Conservation (phyloP, 2,888 invertebrate genomes). For the Tillus elongatus region DNA sequence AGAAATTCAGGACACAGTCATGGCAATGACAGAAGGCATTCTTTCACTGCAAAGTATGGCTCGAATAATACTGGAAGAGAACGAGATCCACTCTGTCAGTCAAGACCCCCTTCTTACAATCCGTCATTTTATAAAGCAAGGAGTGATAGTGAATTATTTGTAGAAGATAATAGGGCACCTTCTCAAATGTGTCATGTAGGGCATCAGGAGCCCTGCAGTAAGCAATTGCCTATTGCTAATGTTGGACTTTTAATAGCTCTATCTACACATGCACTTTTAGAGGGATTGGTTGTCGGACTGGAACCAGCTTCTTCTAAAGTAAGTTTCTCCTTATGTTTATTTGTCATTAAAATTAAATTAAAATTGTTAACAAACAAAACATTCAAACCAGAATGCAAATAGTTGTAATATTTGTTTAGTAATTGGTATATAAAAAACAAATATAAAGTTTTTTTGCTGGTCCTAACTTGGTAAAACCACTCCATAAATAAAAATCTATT, state of each 20-base stretch:
- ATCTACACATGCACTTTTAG: slow-evolving; percentile 68
- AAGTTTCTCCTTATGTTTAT: slow-evolving; percentile 14
- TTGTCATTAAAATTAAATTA: slow-evolving; percentile 6
- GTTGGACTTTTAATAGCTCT: slow-evolving; percentile 63
- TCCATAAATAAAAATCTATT: too few relatives aligned
- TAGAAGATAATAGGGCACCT: slow-evolving; percentile 23
- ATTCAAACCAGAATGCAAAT: too few relatives aligned
- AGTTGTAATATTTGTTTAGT: too few relatives aligned
- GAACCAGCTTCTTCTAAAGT: slow-evolving; percentile 58
- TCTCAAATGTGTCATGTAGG: slow-evolving; percentile 54
- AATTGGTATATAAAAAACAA: too few relatives aligned
- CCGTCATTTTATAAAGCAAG: slow-evolving; percentile 25
- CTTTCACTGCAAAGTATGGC: slow-evolving; percentile 8
- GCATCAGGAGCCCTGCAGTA: slow-evolving; percentile 56
- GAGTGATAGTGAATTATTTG: slow-evolving; percentile 25
- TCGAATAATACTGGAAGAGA: slow-evolving; percentile 17
- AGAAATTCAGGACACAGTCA: slow-evolving; percentile 5
- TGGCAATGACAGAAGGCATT: slow-evolving; percentile 17
- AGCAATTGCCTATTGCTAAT: slow-evolving; percentile 50
- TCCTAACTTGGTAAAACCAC: too few relatives aligned
- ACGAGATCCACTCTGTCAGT: slow-evolving; percentile 14
- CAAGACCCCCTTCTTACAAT: slow-evolving; percentile 25
- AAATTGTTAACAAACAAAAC: slow-evolving; percentile 8
- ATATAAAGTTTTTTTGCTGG: too few relatives aligned
- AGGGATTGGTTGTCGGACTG: slow-evolving; percentile 74